Base-by-base conservation (phyloP, 1,140 invertebrate genomes). In the Grapholita molesta region DNA sequence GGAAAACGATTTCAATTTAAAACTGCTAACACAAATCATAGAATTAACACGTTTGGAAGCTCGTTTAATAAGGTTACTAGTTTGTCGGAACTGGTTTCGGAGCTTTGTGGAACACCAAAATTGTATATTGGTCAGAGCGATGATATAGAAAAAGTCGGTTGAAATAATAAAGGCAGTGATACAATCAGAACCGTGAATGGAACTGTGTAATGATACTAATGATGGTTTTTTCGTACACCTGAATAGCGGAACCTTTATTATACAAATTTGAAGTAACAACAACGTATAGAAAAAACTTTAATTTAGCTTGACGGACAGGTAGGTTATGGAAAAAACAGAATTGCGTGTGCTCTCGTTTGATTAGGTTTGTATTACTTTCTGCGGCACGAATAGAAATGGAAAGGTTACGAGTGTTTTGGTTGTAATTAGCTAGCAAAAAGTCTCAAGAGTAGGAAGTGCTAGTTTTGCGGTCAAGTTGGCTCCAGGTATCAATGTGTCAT, bases 101-200 rank as follows among this genome's bases (percentile, higher is more conserved):
- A 25, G 30, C 28, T 72, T 73, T 74, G 70, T 76, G 57, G 77
- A 77, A 75, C 75, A 76, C 48, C 48, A 64, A 70, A 71, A 69
- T 72, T 70, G 71, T 68, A 74, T 74, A 69, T 74, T 68, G 67
- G 64, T 66, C 38, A 68, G 3, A 30, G 69, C 57, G 73, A 75
- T 71, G 73, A 68, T 71, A 72, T 70, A 73, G 53, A 72, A 70
- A 73, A 75, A 77, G 67, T 75, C 64, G 70, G 75, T 74, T 77
- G 70, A 33, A 65, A 69, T 73, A 70, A 71, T 76, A 69, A 72
- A 28, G 53, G 64, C 35, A 68, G 64, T 67, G 67, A 69, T 71
- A 71, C 57, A 25, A 21, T 15, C 21, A 55, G 18, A 24, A 33
- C 53, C 23, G 67, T 35, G 67, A 33, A 53, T 42, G n/a, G 53